These are phyloP conservation scores for Ageneiosus marmoratus DNA, from an alignment of 2,113 vertebrate genomes.

Conservation along the genomic window DNA sequence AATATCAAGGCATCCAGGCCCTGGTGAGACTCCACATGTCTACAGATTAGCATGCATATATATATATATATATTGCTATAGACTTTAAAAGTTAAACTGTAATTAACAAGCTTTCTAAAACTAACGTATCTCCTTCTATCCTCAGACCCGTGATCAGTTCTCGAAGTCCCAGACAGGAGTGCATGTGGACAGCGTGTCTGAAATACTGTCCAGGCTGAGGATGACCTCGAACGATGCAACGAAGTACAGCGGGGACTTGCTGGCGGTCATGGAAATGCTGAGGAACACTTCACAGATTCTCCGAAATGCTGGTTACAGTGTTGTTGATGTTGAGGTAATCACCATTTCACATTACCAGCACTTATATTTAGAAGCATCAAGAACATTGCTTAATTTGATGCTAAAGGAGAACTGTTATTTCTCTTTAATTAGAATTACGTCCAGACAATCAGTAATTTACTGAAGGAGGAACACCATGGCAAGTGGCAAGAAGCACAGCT, in stretches of 20 bases:
- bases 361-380: neutral
- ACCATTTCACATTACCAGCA: neutral
- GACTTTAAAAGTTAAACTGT: neutral
- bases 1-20: conserved; percentile 90
- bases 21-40: conserved; percentile 76
- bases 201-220: conserved; percentile 88
- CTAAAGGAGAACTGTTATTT: conserved; percentile 15
- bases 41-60: neutral
- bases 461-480: conserved; percentile 89
- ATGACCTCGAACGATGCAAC: conserved; percentile 88
- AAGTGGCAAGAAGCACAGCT: conserved; percentile 97
- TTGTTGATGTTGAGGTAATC: conserved; percentile 87
- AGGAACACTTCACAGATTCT: conserved; percentile 91
- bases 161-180: conserved; percentile 84
- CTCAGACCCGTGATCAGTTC: conserved; percentile 85
- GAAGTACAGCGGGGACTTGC: conserved; percentile 92
- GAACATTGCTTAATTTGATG: conserved; percentile 9
- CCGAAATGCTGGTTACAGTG: conserved; percentile 81
- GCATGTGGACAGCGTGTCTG: conserved; percentile 82
- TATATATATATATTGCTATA: neutral
- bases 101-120: too few species aligned
- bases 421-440: conserved; percentile 84
- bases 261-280: conserved; percentile 87
- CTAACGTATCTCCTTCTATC: neutral
- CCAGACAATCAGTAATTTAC: conserved; percentile 93